These are phyloP conservation scores for Varanus salvator DNA, from an alignment of 2,113 vertebrate species.

Conservation along the genomic window DNA sequence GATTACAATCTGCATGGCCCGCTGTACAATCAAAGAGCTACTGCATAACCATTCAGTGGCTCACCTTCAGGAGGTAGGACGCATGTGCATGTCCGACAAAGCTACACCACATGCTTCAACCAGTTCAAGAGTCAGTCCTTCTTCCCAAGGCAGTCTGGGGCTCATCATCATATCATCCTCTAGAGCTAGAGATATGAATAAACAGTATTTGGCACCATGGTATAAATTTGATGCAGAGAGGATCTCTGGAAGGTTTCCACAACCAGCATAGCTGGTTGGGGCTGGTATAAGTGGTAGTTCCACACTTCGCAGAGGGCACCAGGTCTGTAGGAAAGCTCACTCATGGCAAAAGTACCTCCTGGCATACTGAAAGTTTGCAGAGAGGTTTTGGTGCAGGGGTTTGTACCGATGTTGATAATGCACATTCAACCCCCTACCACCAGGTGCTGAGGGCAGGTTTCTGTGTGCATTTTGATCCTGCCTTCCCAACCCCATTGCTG, in stretches of 20 bases:
- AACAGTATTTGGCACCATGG: not conserved
- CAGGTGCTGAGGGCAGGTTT: not conserved
- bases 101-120: not conserved
- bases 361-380: not conserved
- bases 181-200: not conserved
- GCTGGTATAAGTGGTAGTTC: too few relatives aligned
- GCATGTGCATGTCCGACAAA: not conserved
- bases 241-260: too few relatives aligned
- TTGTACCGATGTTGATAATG: not conserved
- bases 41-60: not conserved
- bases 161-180: not conserved
- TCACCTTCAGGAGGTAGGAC: not conserved
- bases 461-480: too few relatives aligned
- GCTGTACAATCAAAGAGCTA: not conserved
- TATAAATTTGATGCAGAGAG: too few relatives aligned
- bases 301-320: too few relatives aligned
- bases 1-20: not conserved
- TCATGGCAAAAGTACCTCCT: not conserved
- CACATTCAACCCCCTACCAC: not conserved
- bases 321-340: not conserved
- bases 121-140: not conserved
- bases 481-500: too few relatives aligned
- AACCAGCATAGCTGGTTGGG: too few relatives aligned
- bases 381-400: not conserved
- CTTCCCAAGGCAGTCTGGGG: not conserved